These are phyloP conservation scores for Meteorus cinctellus DNA, from an alignment of 2,888 invertebrate genomes.

Conservation along the genomic window DNA sequence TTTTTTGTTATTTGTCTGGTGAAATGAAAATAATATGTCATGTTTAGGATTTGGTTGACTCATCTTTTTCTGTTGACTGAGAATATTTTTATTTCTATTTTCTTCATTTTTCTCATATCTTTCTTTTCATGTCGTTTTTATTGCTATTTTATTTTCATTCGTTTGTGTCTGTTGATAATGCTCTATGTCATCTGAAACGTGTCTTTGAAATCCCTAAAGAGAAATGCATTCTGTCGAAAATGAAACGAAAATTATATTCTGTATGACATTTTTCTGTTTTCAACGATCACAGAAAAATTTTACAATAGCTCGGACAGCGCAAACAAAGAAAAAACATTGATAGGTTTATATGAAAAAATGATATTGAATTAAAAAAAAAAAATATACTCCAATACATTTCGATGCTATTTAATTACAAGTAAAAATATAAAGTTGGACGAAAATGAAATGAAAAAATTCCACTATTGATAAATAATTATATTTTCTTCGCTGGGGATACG, in stretches of 20 bases:
- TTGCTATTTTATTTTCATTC: neutral
- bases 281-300: neutral
- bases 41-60: neutral
- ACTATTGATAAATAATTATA: conserved; percentile 21
- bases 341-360: neutral
- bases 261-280: neutral
- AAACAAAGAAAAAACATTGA: neutral
- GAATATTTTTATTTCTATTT: neutral
- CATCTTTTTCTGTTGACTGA: neutral
- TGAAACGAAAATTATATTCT: neutral
- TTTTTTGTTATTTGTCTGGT: neutral
- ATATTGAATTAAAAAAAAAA: neutral
- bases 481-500: conserved; percentile 32
- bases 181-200: neutral
- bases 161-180: neutral
- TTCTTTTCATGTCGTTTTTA: neutral
- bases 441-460: neutral
- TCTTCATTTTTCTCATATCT: neutral
- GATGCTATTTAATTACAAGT: neutral
- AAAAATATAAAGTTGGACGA: neutral
- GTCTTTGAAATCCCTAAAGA: conserved; percentile 9
- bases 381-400: neutral
- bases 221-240: neutral
- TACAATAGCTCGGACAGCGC: neutral
- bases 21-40: neutral